Conservation (phyloP, 1,140 invertebrate species). For the Pseudobourletiella spinata region DNA sequence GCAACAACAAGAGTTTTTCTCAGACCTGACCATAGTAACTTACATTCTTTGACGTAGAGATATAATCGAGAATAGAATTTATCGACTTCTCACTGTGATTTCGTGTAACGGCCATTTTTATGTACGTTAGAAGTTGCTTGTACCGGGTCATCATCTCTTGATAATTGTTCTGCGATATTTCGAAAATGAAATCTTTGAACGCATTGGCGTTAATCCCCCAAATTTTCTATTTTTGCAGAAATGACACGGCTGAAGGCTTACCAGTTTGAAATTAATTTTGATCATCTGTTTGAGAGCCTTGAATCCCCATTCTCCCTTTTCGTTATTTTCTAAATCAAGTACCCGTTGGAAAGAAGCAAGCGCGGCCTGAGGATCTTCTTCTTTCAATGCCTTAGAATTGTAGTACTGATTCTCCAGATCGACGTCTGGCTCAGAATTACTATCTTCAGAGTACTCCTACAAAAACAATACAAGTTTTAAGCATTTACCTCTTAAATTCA, state of each 20-base stretch:
- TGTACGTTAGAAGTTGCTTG: slow-evolving; percentile 93
- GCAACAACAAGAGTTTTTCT: too few species aligned
- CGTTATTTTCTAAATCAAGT: slow-evolving; percentile 86
- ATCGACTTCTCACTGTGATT: slow-evolving; percentile 99
- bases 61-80: slow-evolving; percentile 98
- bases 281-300: slow-evolving; percentile 99
- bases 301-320: slow-evolving; percentile 99
- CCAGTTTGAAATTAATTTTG: slow-evolving; percentile 98
- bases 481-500: neutral
- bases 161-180: slow-evolving; percentile 64
- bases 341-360: slow-evolving; percentile 94
- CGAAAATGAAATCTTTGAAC: too few species aligned
- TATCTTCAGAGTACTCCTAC: slow-evolving; percentile 90
- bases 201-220: too few species aligned
- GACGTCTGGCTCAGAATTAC: slow-evolving; percentile 96
- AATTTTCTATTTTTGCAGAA: too few species aligned
- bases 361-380: slow-evolving; percentile 88
- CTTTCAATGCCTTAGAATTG: slow-evolving; percentile 96
- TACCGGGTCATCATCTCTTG: slow-evolving; percentile 96
- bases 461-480: slow-evolving; percentile 39
- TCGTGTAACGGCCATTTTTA: slow-evolving; percentile 96
- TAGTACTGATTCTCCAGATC: slow-evolving; percentile 99
- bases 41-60: slow-evolving; percentile 97
- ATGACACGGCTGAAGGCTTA: too few species aligned
- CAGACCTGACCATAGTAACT: too few species aligned